Evolutionary conservation across 2,888 invertebrate genomes (phyloP), one percentile per base, ranked within the genome.

Genomic region (Spicauda simplicius): DNA sequence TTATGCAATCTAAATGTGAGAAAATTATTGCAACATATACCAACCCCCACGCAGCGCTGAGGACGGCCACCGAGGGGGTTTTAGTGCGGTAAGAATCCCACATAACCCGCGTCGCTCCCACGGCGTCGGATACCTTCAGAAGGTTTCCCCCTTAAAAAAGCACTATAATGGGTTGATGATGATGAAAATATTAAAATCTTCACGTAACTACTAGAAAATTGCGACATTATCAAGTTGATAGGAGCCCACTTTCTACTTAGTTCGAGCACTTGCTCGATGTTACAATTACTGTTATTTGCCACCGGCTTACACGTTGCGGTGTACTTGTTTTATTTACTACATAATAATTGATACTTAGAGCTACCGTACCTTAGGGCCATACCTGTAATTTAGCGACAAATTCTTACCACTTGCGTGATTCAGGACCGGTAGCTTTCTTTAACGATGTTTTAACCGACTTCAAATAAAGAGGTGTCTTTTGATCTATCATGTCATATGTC

Each of bases 281-380:
- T 37, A 54, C 19, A 19, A 61, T 61, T 54, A 61, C 61, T 16
- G 61, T 61, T 19, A 61, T 61, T 30, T 53, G 61, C 61, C 61
- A 33, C 61, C 53, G 37, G 53, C 18, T 41, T 61, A 61, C 61
- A 41, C 61, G 50, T 53, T 37, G 20, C 61, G n/a, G 14, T 48
- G 50, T 50, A 37, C 56, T 56, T 33, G 56, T 8, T 59, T 16
- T 30, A 59, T 45, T 41, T 58, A 54, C 54, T 54, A n/a, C 25
- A 30, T 12, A 50, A 30, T 50, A 30, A 20, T 59, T 60, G 33
- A 33, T 60, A 52, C 30, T 60, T 19, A 11, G 57, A 20, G 37
- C 16, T 4, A 12, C 33, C 5, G 25, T 60, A 18, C 60, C 60
- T 19, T 0, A 37, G 60, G 60, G 60, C 52, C 52, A 8, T 16